Conservation (phyloP, 2,888 invertebrate species). For the Limenitis camilla region DNA sequence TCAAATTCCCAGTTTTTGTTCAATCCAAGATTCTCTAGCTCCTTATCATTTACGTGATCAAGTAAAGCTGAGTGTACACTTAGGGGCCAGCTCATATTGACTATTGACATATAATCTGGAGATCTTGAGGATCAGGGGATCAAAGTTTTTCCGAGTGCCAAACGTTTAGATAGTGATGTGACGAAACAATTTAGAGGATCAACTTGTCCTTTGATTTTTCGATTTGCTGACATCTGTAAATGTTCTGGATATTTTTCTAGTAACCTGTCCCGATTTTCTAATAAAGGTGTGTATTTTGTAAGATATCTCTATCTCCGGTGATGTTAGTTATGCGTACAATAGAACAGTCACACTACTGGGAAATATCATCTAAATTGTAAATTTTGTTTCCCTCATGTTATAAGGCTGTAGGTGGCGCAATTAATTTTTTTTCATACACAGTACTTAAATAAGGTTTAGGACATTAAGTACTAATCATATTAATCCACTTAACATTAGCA, state of each 20-base stretch:
- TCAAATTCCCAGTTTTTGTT: neutral
- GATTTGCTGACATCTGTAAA: neutral
- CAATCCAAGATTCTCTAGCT: neutral
- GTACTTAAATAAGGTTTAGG: no score
- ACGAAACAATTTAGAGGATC: conserved; percentile 21
- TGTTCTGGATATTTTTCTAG: neutral
- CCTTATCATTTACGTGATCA: conserved; percentile 18
- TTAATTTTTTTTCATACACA: no score
- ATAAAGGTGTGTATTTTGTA: no score
- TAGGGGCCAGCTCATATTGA: conserved; percentile 37
- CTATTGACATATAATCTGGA: conserved; percentile 31
- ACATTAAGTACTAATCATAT: no score
- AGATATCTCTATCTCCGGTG: no score
- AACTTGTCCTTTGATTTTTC: neutral
- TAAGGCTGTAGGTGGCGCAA: no score
- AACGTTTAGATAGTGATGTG: conserved; percentile 17
- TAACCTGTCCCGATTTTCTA: no score
- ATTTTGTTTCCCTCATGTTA: no score
- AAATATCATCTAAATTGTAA: no score
- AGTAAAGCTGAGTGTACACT: conserved; percentile 15
- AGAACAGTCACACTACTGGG: no score
- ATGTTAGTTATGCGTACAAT: no score
- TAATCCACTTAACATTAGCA: no score
- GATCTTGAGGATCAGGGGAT: conserved; percentile 26
- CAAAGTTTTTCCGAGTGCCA: conserved; percentile 2